These are phyloP conservation scores for Calcarius ornatus DNA, from an alignment of 2,113 vertebrate genomes.

Conservation along the genomic window DNA sequence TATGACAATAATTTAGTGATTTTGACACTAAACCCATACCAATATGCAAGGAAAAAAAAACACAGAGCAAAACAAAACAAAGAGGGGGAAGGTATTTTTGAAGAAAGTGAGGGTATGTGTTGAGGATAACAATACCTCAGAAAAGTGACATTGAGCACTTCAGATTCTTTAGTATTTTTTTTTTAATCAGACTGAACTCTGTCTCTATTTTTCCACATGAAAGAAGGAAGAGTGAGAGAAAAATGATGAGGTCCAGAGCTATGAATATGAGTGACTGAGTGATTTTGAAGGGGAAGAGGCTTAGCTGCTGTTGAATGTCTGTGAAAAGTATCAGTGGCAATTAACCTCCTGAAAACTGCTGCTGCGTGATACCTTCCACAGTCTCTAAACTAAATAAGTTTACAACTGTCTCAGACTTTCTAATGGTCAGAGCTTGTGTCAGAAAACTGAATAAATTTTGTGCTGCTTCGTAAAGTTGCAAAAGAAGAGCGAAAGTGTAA, in stretches of 20 bases:
- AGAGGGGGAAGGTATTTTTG: fast-evolving
- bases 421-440: background rate
- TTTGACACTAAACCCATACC: fast-evolving
- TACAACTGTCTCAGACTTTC: background rate
- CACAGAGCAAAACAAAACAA: background rate
- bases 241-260: background rate
- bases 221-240: background rate
- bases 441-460: background rate
- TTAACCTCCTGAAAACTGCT: background rate
- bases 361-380: background rate
- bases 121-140: background rate
- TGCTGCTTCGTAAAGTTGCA: background rate
- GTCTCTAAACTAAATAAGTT: background rate
- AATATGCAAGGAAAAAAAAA: background rate
- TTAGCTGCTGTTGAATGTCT: background rate
- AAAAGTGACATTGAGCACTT: background rate
- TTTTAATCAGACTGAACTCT: background rate
- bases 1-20: background rate
- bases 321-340: background rate
- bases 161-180: background rate
- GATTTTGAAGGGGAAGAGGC: background rate
- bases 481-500: background rate
- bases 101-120: background rate
- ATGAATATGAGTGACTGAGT: background rate
- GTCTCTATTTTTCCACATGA: background rate